Evolutionary conservation across 2,113 vertebrate genomes (phyloP).

Genomic region (Apodemus speciosus): DNA sequence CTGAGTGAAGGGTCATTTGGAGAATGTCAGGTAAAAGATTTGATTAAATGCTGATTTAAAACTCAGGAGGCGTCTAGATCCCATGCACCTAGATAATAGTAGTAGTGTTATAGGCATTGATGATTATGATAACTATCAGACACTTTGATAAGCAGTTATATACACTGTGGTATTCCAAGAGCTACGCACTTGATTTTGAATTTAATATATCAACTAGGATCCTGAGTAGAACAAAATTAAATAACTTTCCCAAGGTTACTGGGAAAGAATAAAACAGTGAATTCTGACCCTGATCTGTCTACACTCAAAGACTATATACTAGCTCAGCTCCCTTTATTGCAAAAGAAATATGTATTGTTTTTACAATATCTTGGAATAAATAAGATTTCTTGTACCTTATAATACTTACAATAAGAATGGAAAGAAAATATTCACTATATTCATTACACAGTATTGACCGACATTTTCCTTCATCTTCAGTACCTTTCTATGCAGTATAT

Average conservation of each 20-base stretch:
- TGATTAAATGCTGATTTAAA: background rate
- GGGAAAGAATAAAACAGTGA: background rate
- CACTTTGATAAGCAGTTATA: background rate
- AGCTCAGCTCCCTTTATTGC: background rate
- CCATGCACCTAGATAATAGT: background rate
- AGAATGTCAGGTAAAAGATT: background rate
- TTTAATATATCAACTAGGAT: background rate
- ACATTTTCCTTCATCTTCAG: slow-evolving; percentile 11
- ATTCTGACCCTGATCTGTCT: slow-evolving; percentile 2
- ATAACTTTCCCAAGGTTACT: background rate
- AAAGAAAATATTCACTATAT: background rate
- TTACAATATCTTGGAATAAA: slow-evolving; percentile 10
- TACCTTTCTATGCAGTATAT: slow-evolving; percentile 13
- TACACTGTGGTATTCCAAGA: background rate
- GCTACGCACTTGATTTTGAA: background rate
- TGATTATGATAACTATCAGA: background rate
- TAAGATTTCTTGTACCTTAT: slow-evolving; percentile 2
- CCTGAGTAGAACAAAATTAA: slow-evolving; percentile 14
- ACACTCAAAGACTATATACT: background rate
- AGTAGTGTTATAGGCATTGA: background rate
- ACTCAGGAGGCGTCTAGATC: background rate
- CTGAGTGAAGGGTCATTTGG: background rate
- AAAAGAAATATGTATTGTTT: background rate
- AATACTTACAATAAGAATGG: slow-evolving; percentile 16
- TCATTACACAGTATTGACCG: slow-evolving; percentile 5